Base-by-base conservation (phyloP, 2,113 vertebrate genomes). In the Oncorhynchus masou region DNA sequence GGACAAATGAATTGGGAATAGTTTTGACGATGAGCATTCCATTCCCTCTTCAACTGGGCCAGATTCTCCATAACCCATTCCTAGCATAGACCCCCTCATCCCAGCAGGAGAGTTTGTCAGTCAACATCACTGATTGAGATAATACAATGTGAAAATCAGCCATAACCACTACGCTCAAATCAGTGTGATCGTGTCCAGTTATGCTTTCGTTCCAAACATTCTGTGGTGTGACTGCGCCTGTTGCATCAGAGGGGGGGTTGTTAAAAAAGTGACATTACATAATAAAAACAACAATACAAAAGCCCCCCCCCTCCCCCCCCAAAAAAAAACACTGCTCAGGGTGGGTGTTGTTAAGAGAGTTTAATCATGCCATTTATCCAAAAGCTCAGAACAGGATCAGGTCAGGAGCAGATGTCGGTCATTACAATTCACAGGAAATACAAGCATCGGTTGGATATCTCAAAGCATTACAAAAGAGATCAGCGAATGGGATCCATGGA, bases 351-450 rank as follows among this genome's bases (percentile, higher is more conserved):
- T 93, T 92, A 92, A 54, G 88, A 91, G 79, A 89, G 81, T 83
- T 94, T 94, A 94, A 92, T 94, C 81, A 90, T 91, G 87, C 87
- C 86, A 74, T 73, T 54, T 82, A 82, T 87, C 48, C 70, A 88
- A 83, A 86, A 86, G 83, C 80, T 81, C n/a, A 81, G 68, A 88
- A 88, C 90, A 90, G 77, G 84, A 80, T 88, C 72, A 79, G 78
- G 82, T 87, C 84, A 87, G 83, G 78, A 91, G 88, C 83, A 85
- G 84, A 67, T 87, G 81, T 60, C 57, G 51, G 82, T 85, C 81
- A 84, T 70, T 75, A 78, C 67, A 84, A 66, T 79, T 78, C 76
- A 86, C 34, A 80, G 68, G 74, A 85, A 82, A 79, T 77, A 79
- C 70, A 88, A 76, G 79, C 81, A 74, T 54, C 48, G 66, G 11